A percentile compares a stretch with the other conserved stretches of the same genome.
Evolutionary conservation across 2,797 vertebrate genomes (phyloP).

Genomic region (Epinephelus awoara): DNA sequence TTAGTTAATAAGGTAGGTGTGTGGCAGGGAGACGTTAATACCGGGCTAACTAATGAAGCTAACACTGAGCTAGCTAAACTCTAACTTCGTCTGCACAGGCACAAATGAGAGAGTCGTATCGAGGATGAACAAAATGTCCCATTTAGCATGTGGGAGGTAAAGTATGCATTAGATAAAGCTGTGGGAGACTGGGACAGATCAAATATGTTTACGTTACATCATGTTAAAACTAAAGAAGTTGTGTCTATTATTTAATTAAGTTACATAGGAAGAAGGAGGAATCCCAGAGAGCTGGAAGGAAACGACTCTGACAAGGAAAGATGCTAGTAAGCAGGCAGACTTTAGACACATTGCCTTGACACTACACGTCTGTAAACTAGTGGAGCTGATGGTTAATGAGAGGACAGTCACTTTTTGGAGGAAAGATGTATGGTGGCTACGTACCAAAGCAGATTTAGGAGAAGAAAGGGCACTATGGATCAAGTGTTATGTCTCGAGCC

Average conservation of each 20-base stretch:
- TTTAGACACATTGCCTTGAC: not conserved
- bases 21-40: not conserved
- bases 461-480: not conserved
- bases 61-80: conserved; percentile 39
- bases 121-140: not conserved
- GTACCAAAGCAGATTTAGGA: accelerated
- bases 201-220: not conserved
- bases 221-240: not conserved
- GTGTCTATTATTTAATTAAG: not conserved
- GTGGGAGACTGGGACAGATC: too few species aligned
- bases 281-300: not conserved
- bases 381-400: not conserved
- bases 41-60: conserved; percentile 32
- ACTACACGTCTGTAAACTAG: not conserved
- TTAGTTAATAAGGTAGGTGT: not conserved
- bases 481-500: too few species aligned
- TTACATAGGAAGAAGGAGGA: not conserved
- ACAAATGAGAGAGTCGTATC: not conserved
- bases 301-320: not conserved
- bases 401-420: not conserved
- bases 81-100: not conserved
- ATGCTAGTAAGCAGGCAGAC: not conserved
- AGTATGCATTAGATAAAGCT: not conserved
- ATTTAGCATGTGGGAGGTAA: not conserved
- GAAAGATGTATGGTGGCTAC: not conserved